Evolutionary conservation across 1,140 invertebrate genomes (phyloP).

Genomic region (Battus philenor): DNA sequence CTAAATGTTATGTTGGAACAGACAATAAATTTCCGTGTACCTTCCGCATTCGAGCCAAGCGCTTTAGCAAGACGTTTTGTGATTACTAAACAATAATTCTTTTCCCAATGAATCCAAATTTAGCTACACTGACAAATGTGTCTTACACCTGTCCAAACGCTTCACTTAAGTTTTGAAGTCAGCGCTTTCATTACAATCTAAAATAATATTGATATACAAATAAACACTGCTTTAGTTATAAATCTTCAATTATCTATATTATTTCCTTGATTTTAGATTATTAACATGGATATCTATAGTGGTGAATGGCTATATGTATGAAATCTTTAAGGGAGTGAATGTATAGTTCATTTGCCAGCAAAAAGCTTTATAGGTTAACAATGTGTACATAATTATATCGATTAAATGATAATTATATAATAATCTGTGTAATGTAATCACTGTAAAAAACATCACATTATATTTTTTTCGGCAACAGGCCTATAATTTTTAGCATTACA

Average conservation of each 20-base stretch:
- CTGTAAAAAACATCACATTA: too few relatives aligned
- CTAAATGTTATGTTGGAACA: neutral
- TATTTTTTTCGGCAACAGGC: too few relatives aligned
- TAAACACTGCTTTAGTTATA: neutral
- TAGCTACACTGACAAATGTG: conserved; percentile 14
- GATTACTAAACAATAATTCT: conserved; percentile 16
- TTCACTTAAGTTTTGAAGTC: neutral
- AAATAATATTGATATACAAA: neutral
- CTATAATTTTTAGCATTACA: too few relatives aligned
- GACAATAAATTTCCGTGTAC: conserved; percentile 8
- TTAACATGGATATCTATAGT: too few relatives aligned
- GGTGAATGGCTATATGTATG: too few relatives aligned
- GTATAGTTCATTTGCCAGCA: too few relatives aligned
- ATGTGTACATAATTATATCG: too few relatives aligned
- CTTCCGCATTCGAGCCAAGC: neutral
- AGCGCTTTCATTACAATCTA: conserved; percentile 1
- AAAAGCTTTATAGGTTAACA: too few relatives aligned
- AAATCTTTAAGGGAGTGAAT: too few relatives aligned
- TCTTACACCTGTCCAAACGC: conserved; percentile 13
- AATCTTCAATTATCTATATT: neutral
- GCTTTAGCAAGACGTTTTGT: conserved; percentile 12
- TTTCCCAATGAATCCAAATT: conserved; percentile 12
- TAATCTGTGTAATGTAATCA: too few relatives aligned
- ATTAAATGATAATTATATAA: too few relatives aligned
- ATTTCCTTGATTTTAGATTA: too few relatives aligned